phyloP scores from a whole-genome alignment of 2,888 invertebrate genomes.

The Agelastica alni region DNA sequence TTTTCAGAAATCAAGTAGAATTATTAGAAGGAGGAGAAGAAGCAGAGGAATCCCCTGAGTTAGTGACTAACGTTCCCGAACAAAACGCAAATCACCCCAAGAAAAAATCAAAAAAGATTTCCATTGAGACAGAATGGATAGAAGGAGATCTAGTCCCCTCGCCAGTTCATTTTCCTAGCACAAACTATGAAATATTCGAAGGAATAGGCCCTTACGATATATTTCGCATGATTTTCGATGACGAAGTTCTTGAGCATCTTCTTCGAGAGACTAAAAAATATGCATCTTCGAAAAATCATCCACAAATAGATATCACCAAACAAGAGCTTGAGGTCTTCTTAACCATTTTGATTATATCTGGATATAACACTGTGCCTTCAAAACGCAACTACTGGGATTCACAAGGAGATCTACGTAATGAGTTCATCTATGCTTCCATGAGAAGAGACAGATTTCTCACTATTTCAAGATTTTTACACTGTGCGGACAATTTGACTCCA shows the following conservation, averaged over 20 bases:
- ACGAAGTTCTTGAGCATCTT: not conserved
- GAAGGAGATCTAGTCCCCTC: not conserved
- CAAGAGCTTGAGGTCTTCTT: constrained; percentile 3
- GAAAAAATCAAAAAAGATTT: not conserved
- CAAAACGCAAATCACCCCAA: not conserved
- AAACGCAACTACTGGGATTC: constrained; percentile 6
- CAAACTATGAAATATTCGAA: constrained; percentile 1
- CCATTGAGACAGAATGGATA: constrained; percentile 7
- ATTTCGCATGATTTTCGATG: constrained; percentile 2
- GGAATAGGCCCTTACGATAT: constrained; percentile 6
- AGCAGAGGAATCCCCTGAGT: too few relatives aligned
- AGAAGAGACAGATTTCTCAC: constrained; percentile 9
- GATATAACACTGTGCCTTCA: constrained; percentile 5
- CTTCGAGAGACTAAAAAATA: constrained; percentile 3
- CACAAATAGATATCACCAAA: constrained; percentile 2
- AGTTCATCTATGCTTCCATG: constrained; percentile 2
- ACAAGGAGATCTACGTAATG: constrained; percentile 6
- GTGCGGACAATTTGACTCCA: constrained; percentile 10
- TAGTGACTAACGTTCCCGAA: too few relatives aligned
- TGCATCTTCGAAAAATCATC: constrained; percentile 4
- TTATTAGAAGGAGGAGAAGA: not conserved
- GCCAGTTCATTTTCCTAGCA: not conserved
- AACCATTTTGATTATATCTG: constrained; percentile 7
- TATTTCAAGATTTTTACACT: constrained; percentile 25
- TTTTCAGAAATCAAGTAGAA: constrained; percentile 1